Evolutionary conservation across 2,113 vertebrate genomes (phyloP).

Genomic region (Calypte anna): DNA sequence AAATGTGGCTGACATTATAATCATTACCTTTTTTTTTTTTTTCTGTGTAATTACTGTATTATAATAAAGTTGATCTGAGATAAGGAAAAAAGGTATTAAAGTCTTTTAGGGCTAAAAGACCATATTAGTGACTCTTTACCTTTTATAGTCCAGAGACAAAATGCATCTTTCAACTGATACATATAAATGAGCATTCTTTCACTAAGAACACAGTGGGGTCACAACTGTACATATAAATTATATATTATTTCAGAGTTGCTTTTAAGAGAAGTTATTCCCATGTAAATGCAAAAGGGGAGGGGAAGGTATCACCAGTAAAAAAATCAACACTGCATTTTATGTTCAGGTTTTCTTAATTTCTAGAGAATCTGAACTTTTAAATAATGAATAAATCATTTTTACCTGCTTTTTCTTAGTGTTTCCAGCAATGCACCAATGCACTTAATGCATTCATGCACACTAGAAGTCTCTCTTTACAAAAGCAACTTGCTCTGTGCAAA

Average conservation of each 20-base stretch:
- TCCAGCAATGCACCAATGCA: neutral
- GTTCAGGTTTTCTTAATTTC: neutral
- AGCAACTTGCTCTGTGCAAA: neutral
- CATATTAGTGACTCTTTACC: conserved; percentile 65
- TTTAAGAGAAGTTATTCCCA: conserved; percentile 29
- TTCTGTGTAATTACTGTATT: conserved; percentile 77
- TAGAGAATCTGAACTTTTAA: neutral
- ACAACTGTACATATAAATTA: conserved; percentile 34
- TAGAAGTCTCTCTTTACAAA: neutral
- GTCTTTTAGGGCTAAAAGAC: conserved; percentile 83
- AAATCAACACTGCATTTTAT: neutral
- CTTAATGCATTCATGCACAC: neutral
- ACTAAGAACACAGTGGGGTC: conserved; percentile 35
- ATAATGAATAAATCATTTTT: neutral
- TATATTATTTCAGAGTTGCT: neutral
- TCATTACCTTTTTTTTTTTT: conserved; percentile 65
- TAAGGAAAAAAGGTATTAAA: conserved; percentile 81
- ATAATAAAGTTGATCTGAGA: conserved; percentile 79
- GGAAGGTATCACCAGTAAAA: neutral
- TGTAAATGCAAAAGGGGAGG: conserved; percentile 20
- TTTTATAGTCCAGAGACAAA: conserved; percentile 53
- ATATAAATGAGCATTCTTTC: conserved; percentile 42
- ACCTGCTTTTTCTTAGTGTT: neutral
- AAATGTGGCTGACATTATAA: conserved; percentile 80
- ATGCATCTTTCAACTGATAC: conserved; percentile 42